phyloP scores from a whole-genome alignment of 2,113 vertebrate species.

The Chaetodon auriga region DNA sequence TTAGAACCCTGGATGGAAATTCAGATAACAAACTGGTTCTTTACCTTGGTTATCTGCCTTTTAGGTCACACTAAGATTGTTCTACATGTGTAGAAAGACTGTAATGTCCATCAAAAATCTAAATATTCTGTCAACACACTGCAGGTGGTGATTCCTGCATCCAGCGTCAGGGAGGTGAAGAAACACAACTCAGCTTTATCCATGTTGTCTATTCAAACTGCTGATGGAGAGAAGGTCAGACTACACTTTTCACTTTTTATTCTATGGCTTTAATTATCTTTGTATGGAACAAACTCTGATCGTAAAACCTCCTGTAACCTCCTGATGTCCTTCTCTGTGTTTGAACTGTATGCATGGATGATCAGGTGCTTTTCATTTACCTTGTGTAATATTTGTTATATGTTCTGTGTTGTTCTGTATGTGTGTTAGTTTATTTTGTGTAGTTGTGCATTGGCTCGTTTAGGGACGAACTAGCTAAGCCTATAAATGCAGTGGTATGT shows the following conservation, averaged over 20 bases:
- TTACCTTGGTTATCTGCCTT: background rate
- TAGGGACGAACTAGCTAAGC: background rate
- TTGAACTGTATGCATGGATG: background rate
- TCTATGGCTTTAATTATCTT: background rate
- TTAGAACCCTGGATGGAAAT: background rate
- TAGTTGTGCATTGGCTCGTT: background rate
- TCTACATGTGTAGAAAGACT: background rate
- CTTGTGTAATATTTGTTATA: background rate
- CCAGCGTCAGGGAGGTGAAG: slow-evolving; percentile 81
- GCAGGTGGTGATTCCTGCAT: slow-evolving; percentile 82
- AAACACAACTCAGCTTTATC: slow-evolving; percentile 87
- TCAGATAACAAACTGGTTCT: background rate
- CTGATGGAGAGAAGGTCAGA: slow-evolving; percentile 86
- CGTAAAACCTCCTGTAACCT: background rate
- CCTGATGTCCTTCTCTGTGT: background rate
- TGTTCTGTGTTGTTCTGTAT: background rate
- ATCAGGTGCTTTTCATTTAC: background rate
- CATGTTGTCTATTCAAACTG: slow-evolving; percentile 84
- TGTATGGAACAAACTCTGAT: background rate
- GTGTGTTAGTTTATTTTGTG: background rate
- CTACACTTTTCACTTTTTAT: background rate
- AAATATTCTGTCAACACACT: background rate
- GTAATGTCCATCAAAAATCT: background rate
- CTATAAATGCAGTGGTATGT: background rate
- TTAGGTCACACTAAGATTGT: background rate